Base-by-base conservation (phyloP, 2,888 invertebrate species). In the Anodontia alba region DNA sequence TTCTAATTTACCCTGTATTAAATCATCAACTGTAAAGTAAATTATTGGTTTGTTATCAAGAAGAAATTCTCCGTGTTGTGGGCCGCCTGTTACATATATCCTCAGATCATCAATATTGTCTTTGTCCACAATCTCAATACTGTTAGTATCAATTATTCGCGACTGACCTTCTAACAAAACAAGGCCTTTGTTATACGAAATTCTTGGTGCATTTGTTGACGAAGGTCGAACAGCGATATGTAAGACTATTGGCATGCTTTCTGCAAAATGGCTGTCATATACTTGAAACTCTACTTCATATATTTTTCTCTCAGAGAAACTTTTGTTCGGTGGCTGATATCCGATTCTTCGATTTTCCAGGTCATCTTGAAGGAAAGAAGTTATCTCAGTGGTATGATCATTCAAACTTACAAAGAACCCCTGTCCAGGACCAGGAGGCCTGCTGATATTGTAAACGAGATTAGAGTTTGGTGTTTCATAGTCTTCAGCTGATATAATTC, bases 401-500 rank as follows among this genome's bases (percentile, higher is more conserved):
- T 92, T 90, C 26, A 93, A 82, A 80, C 93, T 91, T 7, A 94
- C 94, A 66, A 94, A 90, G 82, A 88, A 92, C 0, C 93, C 94
- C 72, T 92, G 89, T 62, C 87, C 90, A 7, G 86, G 87, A 3
- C 82, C 87, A 12, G 93, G 89, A 1, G 91, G 91, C 75, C 90
- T 91, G 68, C 91, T 92, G 36, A 94, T 91, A 83, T 94, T 94
- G 80, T 93, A 94, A 15, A 94, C 89, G 17, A 94, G 88, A 62
- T 91, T 84, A 7, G 90, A 87, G 5, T 90, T 90, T 2, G 92
- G 89, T 5, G 94, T 94, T 85, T 94, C 94, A 68, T 92, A 92
- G 83, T 94, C 94, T 74, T 91, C 91, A 10, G 94, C 94, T 0
- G 93, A 92, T 49, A 94, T 90, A 12, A 94, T 91, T 20, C 92